phyloP scores from a whole-genome alignment of 2,797 vertebrate species.

The Steatocranus sp. region DNA sequence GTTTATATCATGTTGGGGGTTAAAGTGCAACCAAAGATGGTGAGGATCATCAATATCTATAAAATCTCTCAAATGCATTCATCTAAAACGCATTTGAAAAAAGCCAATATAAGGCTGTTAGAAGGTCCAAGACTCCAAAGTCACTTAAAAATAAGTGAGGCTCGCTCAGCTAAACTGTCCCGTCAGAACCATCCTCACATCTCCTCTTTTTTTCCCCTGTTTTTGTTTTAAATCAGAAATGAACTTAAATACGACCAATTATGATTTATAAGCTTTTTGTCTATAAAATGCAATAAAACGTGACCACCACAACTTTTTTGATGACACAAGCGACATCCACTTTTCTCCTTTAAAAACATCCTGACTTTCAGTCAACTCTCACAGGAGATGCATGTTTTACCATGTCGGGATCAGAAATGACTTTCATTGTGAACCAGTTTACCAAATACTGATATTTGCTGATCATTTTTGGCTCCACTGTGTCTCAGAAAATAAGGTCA shows the following conservation, averaged over 20 bases:
- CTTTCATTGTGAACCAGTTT: neutral
- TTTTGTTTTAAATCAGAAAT: neutral
- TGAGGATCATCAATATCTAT: neutral
- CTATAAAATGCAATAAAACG: neutral
- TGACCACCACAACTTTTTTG: fast-evolving
- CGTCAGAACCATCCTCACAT: neutral
- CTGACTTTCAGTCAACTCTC: fast-evolving
- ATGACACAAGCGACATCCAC: neutral
- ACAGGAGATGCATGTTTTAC: neutral
- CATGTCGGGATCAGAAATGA: fast-evolving
- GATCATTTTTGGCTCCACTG: neutral
- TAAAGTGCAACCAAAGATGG: neutral
- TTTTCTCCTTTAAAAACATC: neutral
- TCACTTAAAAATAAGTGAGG: fast-evolving
- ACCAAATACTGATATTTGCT: neutral
- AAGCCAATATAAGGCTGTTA: fast-evolving
- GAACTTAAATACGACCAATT: fast-evolving
- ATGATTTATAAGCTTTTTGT: neutral
- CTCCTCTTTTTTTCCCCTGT: fast-evolving
- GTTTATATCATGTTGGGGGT: neutral
- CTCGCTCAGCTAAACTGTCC: neutral
- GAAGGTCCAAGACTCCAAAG: neutral
- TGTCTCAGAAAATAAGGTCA: neutral
- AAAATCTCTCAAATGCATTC: neutral
- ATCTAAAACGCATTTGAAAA: fast-evolving